Percentiles rank a stretch among this genome's conserved stretches.
Evolutionary conservation across 2,888 invertebrate species (phyloP).

Genomic region (Sesamia inferens): DNA sequence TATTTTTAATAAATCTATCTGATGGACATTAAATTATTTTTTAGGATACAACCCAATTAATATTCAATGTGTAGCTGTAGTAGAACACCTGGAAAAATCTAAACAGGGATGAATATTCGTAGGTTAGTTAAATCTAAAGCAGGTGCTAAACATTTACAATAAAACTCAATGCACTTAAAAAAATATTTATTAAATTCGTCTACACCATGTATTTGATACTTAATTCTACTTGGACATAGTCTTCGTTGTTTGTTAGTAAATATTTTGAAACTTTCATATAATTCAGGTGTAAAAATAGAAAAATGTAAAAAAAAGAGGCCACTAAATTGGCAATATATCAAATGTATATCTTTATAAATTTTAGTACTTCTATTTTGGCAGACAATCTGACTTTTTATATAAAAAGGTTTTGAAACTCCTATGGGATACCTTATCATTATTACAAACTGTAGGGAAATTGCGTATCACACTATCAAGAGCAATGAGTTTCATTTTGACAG

Average conservation of each 20-base stretch:
- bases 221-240: conserved; percentile 33
- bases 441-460: background rate
- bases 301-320: conserved; percentile 15
- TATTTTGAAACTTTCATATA: conserved; percentile 13
- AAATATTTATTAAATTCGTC: conserved; percentile 56
- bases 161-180: conserved; percentile 40
- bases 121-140: background rate
- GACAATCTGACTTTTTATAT: background rate
- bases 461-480: too few relatives aligned
- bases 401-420: background rate
- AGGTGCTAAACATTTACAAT: background rate
- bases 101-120: background rate
- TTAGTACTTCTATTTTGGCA: background rate
- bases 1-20: too few relatives aligned
- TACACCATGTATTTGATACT: conserved; percentile 33
- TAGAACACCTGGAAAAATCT: background rate
- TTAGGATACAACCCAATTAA: too few relatives aligned
- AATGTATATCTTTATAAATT: conserved; percentile 3
- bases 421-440: background rate
- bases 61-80: background rate
- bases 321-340: background rate
- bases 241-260: conserved; percentile 16
- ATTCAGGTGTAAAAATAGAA: conserved; percentile 10
- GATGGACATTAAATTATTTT: too few relatives aligned
- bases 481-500: too few relatives aligned